Base-by-base conservation (phyloP, 2,113 vertebrate genomes). In the Dipodomys spectabilis region DNA sequence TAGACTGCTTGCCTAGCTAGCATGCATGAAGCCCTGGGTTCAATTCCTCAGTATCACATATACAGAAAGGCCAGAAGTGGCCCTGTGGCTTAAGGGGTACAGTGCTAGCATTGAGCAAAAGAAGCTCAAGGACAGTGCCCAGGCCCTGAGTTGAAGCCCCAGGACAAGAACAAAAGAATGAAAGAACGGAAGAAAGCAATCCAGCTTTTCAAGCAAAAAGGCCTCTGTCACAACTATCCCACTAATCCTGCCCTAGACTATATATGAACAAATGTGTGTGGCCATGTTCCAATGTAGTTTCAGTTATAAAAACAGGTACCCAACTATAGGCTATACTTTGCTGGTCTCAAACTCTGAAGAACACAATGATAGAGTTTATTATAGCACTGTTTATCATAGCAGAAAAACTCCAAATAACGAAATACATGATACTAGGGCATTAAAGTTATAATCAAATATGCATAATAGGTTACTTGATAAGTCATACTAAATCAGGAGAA, bases 371-470 rank as follows among this genome's bases (percentile, higher is more conserved):
- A 67, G 35, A 57, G 7, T 84, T 90, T 87, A 83, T 72, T 90
- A 74, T 16, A 93, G 18, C 4, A 86, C 20, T 72, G n/a, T 22
- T 39, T 71, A 5, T 90, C 53, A 74, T 25, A 85, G 25, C 23
- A 90, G 32, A 91, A 85, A 92, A 79, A 67, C 16, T 44, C 6
- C 45, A 95, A 91, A 93, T 32, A 83, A 62, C n/a, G 79, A 84
- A 82, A 57, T 67, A 90, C 16, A 73, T 35, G 44, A n/a, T 73
- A 88, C 68, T 39, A 85, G 30, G 23, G 27, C 27, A 78, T 28
- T 75, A 77, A 94, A 92, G 64, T 92, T n/a, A 85, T 28, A 78
- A 44, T 35, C 86, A 94, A 95, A 44, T 81, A 71, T 19, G 71
- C 18, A 60, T 80, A 79, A 80, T 7, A 85, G 15, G 25, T 8